These are phyloP conservation scores for Galendromus occidentalis DNA, from an alignment of 1,140 invertebrate species.

Conservation along the genomic window DNA sequence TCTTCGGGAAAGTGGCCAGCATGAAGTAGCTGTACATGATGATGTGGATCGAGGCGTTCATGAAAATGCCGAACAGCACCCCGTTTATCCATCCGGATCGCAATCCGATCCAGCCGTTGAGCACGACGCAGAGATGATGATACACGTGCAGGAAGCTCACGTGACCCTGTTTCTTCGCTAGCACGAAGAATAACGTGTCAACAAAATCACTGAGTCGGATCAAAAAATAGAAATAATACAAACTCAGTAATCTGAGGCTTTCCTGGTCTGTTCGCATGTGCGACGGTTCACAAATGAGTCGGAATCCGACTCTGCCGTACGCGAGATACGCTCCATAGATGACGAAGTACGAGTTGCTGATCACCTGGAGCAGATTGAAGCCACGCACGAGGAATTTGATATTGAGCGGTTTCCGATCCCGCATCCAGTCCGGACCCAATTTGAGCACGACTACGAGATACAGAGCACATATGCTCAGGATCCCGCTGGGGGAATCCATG, in stretches of 20 bases:
- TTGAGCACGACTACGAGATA: neutral
- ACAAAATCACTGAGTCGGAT: neutral
- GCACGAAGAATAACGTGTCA: neutral
- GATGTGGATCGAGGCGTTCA: slow-evolving; percentile 27
- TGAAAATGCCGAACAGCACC: slow-evolving; percentile 13
- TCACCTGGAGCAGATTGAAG: neutral
- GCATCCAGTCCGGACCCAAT: neutral
- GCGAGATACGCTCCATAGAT: neutral
- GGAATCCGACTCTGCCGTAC: neutral
- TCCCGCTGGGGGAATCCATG: neutral
- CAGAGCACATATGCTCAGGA: neutral
- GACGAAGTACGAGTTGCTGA: neutral
- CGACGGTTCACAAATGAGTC: neutral
- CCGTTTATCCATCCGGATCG: neutral
- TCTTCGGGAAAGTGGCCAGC: slow-evolving; percentile 23
- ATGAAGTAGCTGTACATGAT: slow-evolving; percentile 29
- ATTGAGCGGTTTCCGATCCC: neutral
- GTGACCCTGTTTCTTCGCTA: neutral
- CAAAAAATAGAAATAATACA: neutral
- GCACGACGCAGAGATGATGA: neutral
- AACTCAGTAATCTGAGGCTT: neutral
- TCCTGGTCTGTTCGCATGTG: neutral
- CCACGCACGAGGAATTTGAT: neutral
- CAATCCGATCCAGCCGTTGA: neutral
- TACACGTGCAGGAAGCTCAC: neutral